Base-by-base conservation (phyloP, 2,113 vertebrate genomes). In the Oenanthe melanoleuca region DNA sequence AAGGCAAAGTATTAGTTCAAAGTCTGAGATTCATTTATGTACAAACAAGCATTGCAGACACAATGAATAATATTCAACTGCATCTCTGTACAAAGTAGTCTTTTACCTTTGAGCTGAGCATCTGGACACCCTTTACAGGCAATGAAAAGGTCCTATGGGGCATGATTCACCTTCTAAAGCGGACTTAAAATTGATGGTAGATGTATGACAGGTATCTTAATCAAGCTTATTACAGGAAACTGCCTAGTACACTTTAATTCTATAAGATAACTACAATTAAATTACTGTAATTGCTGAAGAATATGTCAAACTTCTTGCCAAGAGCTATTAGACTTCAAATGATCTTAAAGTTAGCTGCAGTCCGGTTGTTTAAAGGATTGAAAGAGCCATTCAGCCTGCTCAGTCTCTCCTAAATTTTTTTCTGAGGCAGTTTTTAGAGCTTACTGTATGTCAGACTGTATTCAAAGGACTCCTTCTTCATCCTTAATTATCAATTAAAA, bases 221-320 rank as follows among this genome's bases (percentile, higher is more conserved):
- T 94, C 88, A 96, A 92, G 59, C 67, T 95, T 90, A 92, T 95
- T 93, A 90, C 50, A 90, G 88, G 90, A 97, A 96, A 97, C 92
- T 93, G 92, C 75, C 75, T 80, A 69, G 38, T 92, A 94, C 86
- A 90, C 71, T 90, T 93, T 94, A 93, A 94, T 94, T 57, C 59
- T 88, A 13, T 80, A 93, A 95, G 89, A 93, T 96, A 95, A 90
- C 92, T 88, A 93, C 79, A 94, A 96, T 94, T 97, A 96, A 97
- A 93, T 96, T 95, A 96, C 74, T 86, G 44, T 96, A 96, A 96
- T 86, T 95, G 86, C 72, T 84, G 40, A 55, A 90, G 82, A 96
- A 93, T 91, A 94, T 93, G 82, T 96, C 92, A 93, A 80, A 60
- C 60, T 86, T 95, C 85, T 97, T 95, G 88, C 92, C 94, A 90